phyloP scores from a whole-genome alignment of 2,113 vertebrate genomes.

The Aptenodytes patagonicus region DNA sequence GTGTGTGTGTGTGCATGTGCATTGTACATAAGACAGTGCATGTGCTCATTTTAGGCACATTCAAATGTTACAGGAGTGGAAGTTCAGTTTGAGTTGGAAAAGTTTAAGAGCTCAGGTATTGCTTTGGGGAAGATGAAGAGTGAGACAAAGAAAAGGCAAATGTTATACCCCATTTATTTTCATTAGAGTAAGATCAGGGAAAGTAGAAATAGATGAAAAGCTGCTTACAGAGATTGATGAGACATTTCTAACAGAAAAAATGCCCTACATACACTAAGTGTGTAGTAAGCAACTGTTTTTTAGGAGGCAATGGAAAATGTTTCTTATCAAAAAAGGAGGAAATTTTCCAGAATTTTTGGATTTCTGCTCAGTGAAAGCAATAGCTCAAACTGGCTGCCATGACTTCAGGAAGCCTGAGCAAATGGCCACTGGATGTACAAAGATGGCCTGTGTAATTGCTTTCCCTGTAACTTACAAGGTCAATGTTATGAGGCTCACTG shows the following conservation, averaged over 20 bases:
- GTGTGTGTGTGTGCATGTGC: neutral
- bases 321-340: neutral
- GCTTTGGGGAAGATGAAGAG: neutral
- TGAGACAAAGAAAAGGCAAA: neutral
- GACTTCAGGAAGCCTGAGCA: neutral
- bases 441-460: neutral
- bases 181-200: neutral
- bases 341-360: neutral
- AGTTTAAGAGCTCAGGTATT: neutral
- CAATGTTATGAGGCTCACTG: neutral
- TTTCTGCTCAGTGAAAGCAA: neutral
- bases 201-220: conserved; percentile 4
- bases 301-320: neutral
- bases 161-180: conserved; percentile 34
- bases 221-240: neutral
- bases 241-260: neutral
- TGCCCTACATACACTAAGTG: neutral
- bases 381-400: neutral
- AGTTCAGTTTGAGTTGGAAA: neutral
- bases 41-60: neutral
- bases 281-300: neutral
- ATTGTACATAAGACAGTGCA: neutral
- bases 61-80: neutral
- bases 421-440: neutral
- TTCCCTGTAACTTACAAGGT: neutral